These are phyloP conservation scores for Dendrocincla tyrannina DNA, from an alignment of 2,797 vertebrate species.

Conservation along the genomic window DNA sequence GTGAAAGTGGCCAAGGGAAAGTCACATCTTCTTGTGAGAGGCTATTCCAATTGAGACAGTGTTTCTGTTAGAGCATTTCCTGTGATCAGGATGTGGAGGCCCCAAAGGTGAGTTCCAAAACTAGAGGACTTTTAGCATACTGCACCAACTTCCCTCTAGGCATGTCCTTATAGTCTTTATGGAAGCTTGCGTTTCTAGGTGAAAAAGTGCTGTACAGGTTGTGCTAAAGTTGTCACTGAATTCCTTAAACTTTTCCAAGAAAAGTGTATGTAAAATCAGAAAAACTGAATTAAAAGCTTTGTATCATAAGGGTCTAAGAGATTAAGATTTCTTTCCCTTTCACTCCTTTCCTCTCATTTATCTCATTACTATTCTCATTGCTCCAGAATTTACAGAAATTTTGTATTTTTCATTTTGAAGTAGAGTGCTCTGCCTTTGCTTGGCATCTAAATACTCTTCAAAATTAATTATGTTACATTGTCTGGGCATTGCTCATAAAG, in stretches of 20 bases:
- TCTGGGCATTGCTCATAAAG: neutral
- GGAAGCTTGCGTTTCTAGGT: neutral
- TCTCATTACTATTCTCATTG: neutral
- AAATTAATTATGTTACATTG: neutral
- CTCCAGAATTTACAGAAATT: neutral
- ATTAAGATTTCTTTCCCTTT: neutral
- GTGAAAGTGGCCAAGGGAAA: neutral
- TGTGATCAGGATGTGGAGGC: neutral
- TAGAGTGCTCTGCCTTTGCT: neutral
- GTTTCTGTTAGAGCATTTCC: neutral
- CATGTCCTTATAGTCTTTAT: neutral
- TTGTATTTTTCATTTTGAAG: slow-evolving; percentile 8
- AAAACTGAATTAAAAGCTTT: neutral
- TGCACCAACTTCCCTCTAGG: neutral
- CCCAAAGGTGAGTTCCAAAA: neutral
- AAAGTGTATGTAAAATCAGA: neutral
- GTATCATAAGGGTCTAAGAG: neutral
- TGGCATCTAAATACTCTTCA: neutral
- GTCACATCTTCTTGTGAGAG: neutral
- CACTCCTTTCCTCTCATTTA: neutral
- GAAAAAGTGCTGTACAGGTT: neutral
- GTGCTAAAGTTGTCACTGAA: neutral
- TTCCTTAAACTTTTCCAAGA: neutral
- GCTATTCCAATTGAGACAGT: neutral
- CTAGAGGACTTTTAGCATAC: neutral